phyloP scores from a whole-genome alignment of 1,140 invertebrate species.

The Parasteatoda tepidariorum region DNA sequence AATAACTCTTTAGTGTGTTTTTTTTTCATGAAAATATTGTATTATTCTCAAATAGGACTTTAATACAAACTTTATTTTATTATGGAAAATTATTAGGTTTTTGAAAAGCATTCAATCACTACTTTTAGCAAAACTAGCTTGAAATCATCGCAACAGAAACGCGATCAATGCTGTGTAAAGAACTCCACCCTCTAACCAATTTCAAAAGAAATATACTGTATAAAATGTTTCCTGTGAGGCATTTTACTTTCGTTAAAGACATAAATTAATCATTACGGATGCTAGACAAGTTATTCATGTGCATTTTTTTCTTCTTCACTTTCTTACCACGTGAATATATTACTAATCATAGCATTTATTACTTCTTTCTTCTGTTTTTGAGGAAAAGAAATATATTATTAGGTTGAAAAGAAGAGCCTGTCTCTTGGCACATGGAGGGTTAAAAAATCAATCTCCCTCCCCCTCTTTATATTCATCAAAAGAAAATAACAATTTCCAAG shows the following conservation, averaged over 20 bases:
- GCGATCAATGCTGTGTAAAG: slow-evolving; percentile 10
- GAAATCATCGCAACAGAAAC: slow-evolving; percentile 22
- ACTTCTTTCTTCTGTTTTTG: background rate
- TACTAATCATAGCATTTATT: background rate
- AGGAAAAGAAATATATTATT: slow-evolving; percentile 50
- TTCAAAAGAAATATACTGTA: slow-evolving; percentile 7
- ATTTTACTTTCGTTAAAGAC: slow-evolving; percentile 41
- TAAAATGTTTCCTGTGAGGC: slow-evolving; percentile 19
- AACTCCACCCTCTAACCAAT: background rate
- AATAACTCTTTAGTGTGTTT: too few species aligned
- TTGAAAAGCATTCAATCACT: too few species aligned
- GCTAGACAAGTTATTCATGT: background rate
- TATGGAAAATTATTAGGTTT: too few species aligned
- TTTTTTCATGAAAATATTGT: too few species aligned
- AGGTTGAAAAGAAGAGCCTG: slow-evolving; percentile 5
- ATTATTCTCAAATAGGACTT: too few species aligned
- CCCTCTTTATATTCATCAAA: slow-evolving; percentile 35
- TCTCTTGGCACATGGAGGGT: background rate
- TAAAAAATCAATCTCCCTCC: slow-evolving; percentile 28
- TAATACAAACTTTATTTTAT: too few species aligned
- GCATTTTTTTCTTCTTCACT: background rate
- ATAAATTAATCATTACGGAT: slow-evolving; percentile 33
- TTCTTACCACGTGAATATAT: background rate
- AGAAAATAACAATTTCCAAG: slow-evolving; percentile 56
- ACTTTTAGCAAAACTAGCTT: background rate